Evolutionary conservation across 2,113 vertebrate species (phyloP).

Genomic region (Callionymus lyra): DNA sequence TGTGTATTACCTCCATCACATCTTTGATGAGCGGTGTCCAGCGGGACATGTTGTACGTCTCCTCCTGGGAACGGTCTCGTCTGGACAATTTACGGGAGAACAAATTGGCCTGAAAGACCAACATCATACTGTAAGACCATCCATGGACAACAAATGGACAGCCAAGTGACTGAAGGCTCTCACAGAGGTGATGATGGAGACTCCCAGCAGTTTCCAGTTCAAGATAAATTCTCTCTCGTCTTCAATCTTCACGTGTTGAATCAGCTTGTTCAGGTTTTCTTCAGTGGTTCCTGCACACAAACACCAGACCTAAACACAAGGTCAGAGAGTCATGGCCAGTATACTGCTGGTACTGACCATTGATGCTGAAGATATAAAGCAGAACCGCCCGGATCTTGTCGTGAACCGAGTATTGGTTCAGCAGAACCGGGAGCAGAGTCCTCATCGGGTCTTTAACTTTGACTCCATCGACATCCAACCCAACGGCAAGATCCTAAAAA

Average conservation of each 20-base stretch:
- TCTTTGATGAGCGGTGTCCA: slow-evolving; percentile 94
- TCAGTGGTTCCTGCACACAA: slow-evolving; percentile 81
- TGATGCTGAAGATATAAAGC: slow-evolving; percentile 92
- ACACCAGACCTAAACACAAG: slow-evolving; percentile 2
- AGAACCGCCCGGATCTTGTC: slow-evolving; percentile 94
- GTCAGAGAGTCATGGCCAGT: neutral
- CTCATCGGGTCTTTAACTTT: slow-evolving; percentile 93
- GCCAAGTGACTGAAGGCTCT: neutral
- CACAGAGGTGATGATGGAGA: slow-evolving; percentile 77
- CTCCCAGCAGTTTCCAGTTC: slow-evolving; percentile 89
- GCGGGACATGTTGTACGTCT: slow-evolving; percentile 87
- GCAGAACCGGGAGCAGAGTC: slow-evolving; percentile 87
- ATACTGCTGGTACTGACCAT: slow-evolving; percentile 46
- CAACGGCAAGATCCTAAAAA: slow-evolving; percentile 86
- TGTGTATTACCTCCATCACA: slow-evolving; percentile 80
- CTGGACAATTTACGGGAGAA: slow-evolving; percentile 67
- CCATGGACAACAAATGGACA: too few species aligned
- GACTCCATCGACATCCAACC: slow-evolving; percentile 80
- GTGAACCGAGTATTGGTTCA: slow-evolving; percentile 72
- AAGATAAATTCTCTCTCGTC: slow-evolving; percentile 82
- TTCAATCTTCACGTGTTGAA: slow-evolving; percentile 90
- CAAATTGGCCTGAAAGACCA: slow-evolving; percentile 31
- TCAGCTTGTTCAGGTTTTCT: slow-evolving; percentile 90
- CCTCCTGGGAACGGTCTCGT: slow-evolving; percentile 77
- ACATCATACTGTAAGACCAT: too few species aligned